Evolutionary conservation across 2,113 vertebrate genomes (phyloP).

Genomic region (Sceloporus undulatus): DNA sequence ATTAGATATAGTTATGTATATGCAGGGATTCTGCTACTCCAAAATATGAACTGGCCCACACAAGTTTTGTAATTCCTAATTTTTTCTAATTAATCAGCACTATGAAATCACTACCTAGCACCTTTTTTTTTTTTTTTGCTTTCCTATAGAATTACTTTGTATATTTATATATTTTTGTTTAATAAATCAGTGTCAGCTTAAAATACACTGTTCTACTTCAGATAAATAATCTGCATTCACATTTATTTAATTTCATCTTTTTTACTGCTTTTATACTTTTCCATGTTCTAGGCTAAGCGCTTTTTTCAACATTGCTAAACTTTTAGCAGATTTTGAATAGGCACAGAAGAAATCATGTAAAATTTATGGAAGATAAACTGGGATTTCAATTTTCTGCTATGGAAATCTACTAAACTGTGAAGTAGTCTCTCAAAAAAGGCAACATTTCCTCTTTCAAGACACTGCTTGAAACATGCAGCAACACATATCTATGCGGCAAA

Average conservation of each 20-base stretch:
- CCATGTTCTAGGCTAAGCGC: background rate
- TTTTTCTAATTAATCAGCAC: background rate
- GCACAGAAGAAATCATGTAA: conserved; percentile 19
- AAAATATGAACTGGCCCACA: background rate
- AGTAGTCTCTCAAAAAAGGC: conserved; percentile 61
- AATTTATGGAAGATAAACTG: conserved; percentile 55
- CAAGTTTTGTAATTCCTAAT: background rate
- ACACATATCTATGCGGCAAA: conserved; percentile 21
- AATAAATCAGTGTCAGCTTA: conserved; percentile 20
- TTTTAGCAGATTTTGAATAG: conserved; percentile 14
- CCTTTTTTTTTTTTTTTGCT: background rate
- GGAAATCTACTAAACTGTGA: conserved; percentile 45
- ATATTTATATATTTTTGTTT: conserved; percentile 14
- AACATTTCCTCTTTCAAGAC: conserved; percentile 35
- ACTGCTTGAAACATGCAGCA: conserved; percentile 26
- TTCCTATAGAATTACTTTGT: background rate
- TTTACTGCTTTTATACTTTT: background rate
- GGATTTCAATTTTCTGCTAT: conserved; percentile 60
- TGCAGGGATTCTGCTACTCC: background rate
- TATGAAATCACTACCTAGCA: background rate
- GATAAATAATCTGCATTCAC: conserved; percentile 26
- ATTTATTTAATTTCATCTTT: conserved; percentile 1
- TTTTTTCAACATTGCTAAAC: conserved; percentile 12
- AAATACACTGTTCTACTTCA: conserved; percentile 13
- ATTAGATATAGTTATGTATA: background rate